phyloP scores from a whole-genome alignment of 1,140 invertebrate species.

The Meloidogyne chitwoodi region DNA sequence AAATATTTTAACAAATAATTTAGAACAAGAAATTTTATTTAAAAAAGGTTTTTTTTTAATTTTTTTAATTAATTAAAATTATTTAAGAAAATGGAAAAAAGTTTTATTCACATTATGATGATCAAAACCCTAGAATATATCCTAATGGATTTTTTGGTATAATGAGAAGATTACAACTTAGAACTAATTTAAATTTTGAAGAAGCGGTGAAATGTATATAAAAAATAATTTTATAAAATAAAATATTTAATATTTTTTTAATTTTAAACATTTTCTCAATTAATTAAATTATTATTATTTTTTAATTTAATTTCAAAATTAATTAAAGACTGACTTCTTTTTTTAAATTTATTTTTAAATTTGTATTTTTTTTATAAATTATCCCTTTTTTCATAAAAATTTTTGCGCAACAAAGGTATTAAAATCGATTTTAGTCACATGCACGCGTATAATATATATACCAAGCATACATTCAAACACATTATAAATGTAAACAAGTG shows the following conservation, averaged over 20 bases:
- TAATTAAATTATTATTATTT: too few relatives aligned
- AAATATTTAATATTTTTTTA: background rate
- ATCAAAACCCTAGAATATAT: background rate
- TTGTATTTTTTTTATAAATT: too few relatives aligned
- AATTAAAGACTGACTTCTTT: too few relatives aligned
- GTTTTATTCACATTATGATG: background rate
- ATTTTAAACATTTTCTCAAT: too few relatives aligned
- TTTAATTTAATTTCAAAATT: too few relatives aligned
- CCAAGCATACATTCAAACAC: too few relatives aligned
- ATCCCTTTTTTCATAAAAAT: background rate
- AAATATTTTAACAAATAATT: constrained; percentile 7
- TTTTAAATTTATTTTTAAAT: too few relatives aligned
- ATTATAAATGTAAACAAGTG: too few relatives aligned
- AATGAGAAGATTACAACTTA: background rate
- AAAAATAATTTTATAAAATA: too few relatives aligned
- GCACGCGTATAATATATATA: too few relatives aligned
- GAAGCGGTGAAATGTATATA: background rate
- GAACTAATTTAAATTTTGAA: background rate
- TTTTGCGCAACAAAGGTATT: background rate
- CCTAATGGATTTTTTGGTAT: background rate
- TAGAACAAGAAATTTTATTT: background rate
- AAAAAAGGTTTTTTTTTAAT: background rate
- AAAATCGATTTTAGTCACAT: background rate
- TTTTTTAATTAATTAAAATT: background rate
- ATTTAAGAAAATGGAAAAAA: constrained; percentile 1